These are phyloP conservation scores for Poliocrania exsul DNA, from an alignment of 2,797 vertebrate species.

Conservation along the genomic window DNA sequence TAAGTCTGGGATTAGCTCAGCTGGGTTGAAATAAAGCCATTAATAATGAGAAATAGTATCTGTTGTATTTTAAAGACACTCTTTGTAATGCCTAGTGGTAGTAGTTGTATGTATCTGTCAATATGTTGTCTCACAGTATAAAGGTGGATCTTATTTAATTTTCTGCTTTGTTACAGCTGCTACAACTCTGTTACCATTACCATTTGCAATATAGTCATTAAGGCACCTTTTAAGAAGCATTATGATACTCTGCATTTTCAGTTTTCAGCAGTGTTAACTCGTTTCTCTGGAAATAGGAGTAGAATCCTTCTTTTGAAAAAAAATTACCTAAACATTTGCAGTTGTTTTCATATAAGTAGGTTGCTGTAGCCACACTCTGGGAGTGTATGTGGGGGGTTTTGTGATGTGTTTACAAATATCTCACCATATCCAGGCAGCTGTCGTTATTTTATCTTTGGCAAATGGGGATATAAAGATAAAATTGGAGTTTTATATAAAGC, in stretches of 20 bases:
- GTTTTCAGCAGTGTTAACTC: neutral
- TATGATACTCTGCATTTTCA: neutral
- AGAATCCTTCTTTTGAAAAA: neutral
- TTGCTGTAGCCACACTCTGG: neutral
- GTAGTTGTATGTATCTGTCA: neutral
- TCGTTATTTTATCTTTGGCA: neutral
- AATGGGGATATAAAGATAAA: neutral
- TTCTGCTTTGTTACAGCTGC: neutral
- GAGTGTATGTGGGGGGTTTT: neutral
- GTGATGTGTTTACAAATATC: neutral
- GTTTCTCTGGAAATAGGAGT: neutral
- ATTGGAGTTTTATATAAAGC: neutral
- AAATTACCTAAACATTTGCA: neutral
- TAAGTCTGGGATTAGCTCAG: neutral
- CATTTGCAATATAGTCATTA: neutral
- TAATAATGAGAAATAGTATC: neutral
- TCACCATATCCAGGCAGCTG: neutral
- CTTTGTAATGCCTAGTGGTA: neutral
- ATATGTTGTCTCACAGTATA: neutral
- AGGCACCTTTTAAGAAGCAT: neutral
- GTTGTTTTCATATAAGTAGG: neutral
- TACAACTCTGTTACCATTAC: neutral
- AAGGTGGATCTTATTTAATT: neutral
- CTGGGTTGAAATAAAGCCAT: neutral
- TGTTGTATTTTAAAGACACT: neutral